Evolutionary conservation across 2,113 vertebrate genomes (phyloP).

Genomic region (Nanger granti): DNA sequence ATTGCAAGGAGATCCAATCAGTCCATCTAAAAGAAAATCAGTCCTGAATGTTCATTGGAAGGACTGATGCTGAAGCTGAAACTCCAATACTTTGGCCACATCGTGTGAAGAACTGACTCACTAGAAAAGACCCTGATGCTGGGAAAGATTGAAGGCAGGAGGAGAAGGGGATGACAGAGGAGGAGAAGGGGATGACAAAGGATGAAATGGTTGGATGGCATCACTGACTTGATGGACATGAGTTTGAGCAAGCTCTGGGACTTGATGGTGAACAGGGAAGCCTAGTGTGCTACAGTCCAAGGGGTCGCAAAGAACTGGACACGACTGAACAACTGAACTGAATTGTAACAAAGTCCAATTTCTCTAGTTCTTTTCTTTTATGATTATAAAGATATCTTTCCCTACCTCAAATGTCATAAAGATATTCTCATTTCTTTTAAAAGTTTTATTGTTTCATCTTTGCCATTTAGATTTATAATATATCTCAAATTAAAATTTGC

Average conservation of each 20-base stretch:
- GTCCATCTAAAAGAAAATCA: not conserved
- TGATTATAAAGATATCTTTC: not conserved
- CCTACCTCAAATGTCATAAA: not conserved
- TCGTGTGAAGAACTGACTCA: fast-evolving
- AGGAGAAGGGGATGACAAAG: not conserved
- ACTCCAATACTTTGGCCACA: not conserved
- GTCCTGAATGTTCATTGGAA: not conserved
- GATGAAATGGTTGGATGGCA: not conserved
- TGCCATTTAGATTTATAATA: not conserved
- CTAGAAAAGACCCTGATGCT: not conserved
- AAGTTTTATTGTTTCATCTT: not conserved
- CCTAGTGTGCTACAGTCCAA: not conserved
- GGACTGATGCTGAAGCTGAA: not conserved
- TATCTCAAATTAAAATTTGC: not conserved
- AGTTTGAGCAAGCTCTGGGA: not conserved
- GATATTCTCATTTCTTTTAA: not conserved
- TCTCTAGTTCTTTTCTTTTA: constrained; percentile 1
- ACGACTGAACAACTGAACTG: not conserved
- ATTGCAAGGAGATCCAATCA: not conserved
- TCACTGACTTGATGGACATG: not conserved
- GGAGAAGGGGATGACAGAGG: not conserved
- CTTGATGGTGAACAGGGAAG: not conserved
- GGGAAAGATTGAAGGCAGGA: not conserved
- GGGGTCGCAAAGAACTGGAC: fast-evolving
- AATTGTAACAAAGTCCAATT: not conserved